Conservation (phyloP, 2,797 vertebrate species). For the Tangara arthus region DNA sequence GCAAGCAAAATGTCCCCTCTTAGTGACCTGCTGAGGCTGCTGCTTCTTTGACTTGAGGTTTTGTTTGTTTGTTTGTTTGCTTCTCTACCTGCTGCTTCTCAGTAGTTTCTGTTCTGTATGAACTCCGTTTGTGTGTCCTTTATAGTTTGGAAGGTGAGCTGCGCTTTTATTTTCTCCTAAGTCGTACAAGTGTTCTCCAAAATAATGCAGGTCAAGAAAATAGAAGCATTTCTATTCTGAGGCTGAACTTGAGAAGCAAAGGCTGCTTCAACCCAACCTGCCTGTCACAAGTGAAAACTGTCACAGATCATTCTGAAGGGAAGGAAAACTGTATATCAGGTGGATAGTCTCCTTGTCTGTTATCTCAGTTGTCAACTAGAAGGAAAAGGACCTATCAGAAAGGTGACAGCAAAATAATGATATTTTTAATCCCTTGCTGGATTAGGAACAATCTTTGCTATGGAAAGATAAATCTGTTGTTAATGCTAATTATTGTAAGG, state of each 20-base stretch:
- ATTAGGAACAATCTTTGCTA: conserved; percentile 2
- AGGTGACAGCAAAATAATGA: conserved; percentile 42
- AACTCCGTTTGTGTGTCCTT: not conserved
- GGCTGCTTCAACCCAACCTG: not conserved
- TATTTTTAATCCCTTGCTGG: not conserved
- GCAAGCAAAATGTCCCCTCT: not conserved
- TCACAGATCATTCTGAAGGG: conserved; percentile 3
- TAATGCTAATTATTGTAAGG: not conserved
- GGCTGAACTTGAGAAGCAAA: conserved; percentile 20
- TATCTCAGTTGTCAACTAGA: conserved; percentile 28
- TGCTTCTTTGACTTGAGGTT: not conserved
- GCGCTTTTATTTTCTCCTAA: not conserved
- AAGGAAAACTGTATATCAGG: not conserved
- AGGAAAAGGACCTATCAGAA: not conserved
- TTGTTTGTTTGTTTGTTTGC: conserved; percentile 42
- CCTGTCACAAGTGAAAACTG: not conserved
- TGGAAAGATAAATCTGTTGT: not conserved
- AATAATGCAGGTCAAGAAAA: conserved; percentile 23
- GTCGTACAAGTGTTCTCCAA: not conserved
- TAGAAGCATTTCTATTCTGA: not conserved
- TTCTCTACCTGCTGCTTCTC: not conserved
- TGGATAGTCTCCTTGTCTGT: not conserved
- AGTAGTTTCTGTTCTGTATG: not conserved
- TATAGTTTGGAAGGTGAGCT: not conserved
- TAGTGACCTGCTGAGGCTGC: not conserved